A percentile compares a stretch with the other conserved stretches of the same genome.
These are phyloP conservation scores for Chaetodon trifascialis DNA, from an alignment of 2,113 vertebrate species.

Conservation along the genomic window DNA sequence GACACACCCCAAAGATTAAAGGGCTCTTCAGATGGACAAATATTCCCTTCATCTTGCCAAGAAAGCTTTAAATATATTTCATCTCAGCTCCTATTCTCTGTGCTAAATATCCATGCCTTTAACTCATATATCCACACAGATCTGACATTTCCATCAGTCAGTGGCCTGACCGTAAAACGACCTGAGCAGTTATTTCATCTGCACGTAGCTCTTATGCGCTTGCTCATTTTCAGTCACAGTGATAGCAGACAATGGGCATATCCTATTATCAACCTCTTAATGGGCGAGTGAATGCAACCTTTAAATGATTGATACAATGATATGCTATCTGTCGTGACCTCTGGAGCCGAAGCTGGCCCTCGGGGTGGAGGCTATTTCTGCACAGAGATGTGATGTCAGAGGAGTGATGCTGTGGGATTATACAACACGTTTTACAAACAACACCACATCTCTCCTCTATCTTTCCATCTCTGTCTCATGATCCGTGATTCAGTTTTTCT, in stretches of 20 bases:
- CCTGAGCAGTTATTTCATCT: constrained; percentile 5
- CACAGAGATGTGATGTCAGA: constrained; percentile 61
- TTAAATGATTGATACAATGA: constrained; percentile 35
- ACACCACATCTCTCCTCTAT: not conserved
- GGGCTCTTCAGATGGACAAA: not conserved
- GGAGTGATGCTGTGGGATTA: constrained; percentile 52
- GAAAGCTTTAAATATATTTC: not conserved
- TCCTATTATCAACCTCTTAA: constrained; percentile 28
- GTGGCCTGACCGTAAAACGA: not conserved
- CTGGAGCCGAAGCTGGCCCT: constrained; percentile 1
- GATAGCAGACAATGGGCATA: constrained; percentile 2
- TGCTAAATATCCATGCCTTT: not conserved
- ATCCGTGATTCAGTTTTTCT: constrained; percentile 24
- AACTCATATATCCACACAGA: not conserved
- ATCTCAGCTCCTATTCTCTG: not conserved
- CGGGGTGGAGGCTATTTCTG: constrained; percentile 51
- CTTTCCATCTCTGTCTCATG: not conserved
- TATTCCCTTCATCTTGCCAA: not conserved
- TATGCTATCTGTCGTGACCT: constrained; percentile 3
- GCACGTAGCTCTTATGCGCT: not conserved
- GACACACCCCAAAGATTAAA: not conserved
- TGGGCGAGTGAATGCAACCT: constrained; percentile 23
- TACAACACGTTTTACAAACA: constrained; percentile 34
- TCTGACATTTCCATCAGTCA: not conserved
- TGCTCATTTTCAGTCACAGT: constrained; percentile 4